Evolutionary conservation across 2,888 invertebrate genomes (phyloP), one percentile per base, ranked within the genome.

Genomic region (Xestia rhomboidea): DNA sequence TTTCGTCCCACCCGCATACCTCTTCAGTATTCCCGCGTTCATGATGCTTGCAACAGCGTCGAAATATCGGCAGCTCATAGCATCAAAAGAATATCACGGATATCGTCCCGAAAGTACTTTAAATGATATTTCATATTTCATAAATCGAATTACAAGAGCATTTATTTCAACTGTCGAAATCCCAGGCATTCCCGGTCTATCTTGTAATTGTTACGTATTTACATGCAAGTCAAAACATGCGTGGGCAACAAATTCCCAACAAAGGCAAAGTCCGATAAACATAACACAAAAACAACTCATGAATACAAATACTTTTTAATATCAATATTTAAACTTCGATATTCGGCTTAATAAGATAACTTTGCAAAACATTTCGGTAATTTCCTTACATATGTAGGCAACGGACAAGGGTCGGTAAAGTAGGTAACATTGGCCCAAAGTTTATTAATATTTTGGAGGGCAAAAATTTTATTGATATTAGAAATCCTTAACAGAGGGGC

Each of bases 401-500:
- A 76, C 74, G 86, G 86, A 71, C 70, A 81, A 60, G 68, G 87
- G 86, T 76, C 73, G 57, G 73, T 79, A 62, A 77, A 81, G 76
- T n/a, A n/a, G n/a, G n/a, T 79, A 79, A 81, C 83, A 79, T 81
- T 73, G 68, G 66, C 64, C 49, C 34, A 68, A 85, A 78, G 74
- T 81, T 84, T 86, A 87, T 84, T 87, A 84, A 80, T 86, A 87
- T 86, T 82, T 87, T 84, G 66, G 76, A 64, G 66, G 60, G 66
- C 68, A 77, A 76, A 60, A 63, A 3, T 82, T 75, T 80, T 76
- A 87, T 87, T 84, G 79, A 84, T 82, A 82, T 82, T 87, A 79
- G 79, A 70, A 78, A 85, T 75, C 64, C 76, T 77, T 79, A 77
- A 77, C 72, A 57, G 69, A 80, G 80, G 73, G 72, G 57, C 60